Base-by-base conservation (phyloP, 1,140 invertebrate species). In the Agrypnia vestita region DNA sequence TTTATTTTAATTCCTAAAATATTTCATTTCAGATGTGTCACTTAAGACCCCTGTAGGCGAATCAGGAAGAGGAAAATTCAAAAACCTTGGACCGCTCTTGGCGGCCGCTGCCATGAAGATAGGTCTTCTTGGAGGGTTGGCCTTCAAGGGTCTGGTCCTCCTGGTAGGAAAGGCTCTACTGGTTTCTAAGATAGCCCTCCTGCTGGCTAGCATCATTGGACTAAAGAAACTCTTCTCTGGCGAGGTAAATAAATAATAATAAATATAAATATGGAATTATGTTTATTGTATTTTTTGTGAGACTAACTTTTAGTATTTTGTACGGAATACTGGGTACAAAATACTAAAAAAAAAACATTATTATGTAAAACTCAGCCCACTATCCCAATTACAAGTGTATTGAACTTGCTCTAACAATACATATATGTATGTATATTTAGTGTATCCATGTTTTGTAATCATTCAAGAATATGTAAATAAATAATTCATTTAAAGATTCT, bases 131-230 rank as follows among this genome's bases (percentile, higher is more conserved):
- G 95, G 94, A 44, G 94, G 94, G 49, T 84, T 96, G 12, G 92
- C 94, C 0, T 94, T 96, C 85, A 96, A 96, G 84, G 95, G 93
- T 9, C 87, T 96, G 0, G 93, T 94, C n/a, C 87, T 96, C 4
- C 90, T 96, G 43, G 95, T 96, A 4, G 95, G 95, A 82, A 96
- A 96, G 88, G 95, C 95, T 35, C 90, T 96, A 0, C 91, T 96
- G 0, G 92, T 96, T 8, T 95, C 94, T 67, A 96, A 96, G 90
- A 93, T 96, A 53, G 95, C 95, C 0, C 90, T 96, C 4, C 90
- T 96, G 0, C 85, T 96, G 11, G 94, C 95, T 0, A 93, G 92
- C 35, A 93, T 96, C 75, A 95, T 96, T 75, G 95, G 95, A 17
- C 85, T 96, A 83, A 96, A 96, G 90, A 96, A 96, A 82, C 88